Percentiles rank a stretch among this genome's conserved stretches.
phyloP scores from a whole-genome alignment of 2,113 vertebrate species.

The Sula dactylatra region DNA sequence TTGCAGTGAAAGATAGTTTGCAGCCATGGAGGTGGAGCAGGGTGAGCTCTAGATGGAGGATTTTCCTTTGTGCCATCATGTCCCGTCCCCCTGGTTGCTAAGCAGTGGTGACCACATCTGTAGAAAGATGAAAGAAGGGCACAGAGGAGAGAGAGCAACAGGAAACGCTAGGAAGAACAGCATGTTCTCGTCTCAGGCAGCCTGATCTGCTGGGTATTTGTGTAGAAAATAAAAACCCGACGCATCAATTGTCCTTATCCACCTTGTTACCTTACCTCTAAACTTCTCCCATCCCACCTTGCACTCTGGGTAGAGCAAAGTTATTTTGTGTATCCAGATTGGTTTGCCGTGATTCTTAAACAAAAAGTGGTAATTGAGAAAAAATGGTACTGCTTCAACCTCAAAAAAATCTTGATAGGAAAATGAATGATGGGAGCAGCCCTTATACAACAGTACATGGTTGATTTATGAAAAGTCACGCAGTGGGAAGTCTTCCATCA shows the following conservation, averaged over 20 bases:
- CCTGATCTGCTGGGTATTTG: not conserved
- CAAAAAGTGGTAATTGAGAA: not conserved
- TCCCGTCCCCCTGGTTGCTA: slow-evolving; percentile 41
- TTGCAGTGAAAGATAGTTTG: not conserved
- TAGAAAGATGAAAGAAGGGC: not conserved
- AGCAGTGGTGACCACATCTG: slow-evolving; percentile 8
- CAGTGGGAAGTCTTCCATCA: not conserved
- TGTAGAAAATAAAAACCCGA: not conserved
- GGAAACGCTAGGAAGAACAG: not conserved
- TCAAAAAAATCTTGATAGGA: not conserved
- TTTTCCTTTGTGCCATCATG: not conserved
- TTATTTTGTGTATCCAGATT: not conserved
- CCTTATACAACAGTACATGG: rapidly evolving
- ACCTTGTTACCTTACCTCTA: not conserved
- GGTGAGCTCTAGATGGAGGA: not conserved
- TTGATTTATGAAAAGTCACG: not conserved
- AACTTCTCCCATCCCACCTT: not conserved
- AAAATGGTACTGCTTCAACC: not conserved
- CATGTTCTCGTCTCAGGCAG: not conserved
- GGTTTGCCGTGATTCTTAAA: not conserved
- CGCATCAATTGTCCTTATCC: rapidly evolving
- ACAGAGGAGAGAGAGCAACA: not conserved
- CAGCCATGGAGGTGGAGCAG: not conserved
- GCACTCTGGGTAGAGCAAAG: not conserved
- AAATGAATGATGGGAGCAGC: not conserved